Percentiles rank a stretch among this genome's conserved stretches.
Evolutionary conservation across 2,797 vertebrate species (phyloP).

Genomic region (Pipistrellus kuhlii): DNA sequence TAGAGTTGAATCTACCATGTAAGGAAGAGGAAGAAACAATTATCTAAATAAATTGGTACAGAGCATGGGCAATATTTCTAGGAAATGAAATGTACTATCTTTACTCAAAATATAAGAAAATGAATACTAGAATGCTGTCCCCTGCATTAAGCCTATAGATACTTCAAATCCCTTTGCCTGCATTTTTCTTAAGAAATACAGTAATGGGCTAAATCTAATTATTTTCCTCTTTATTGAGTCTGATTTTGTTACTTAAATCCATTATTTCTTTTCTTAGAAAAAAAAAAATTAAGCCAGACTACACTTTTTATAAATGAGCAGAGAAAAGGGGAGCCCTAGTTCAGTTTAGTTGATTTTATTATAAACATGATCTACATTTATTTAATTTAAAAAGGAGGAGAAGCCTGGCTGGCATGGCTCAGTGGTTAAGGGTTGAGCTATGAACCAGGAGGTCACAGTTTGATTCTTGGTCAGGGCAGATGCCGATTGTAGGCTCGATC

Average conservation of each 20-base stretch:
- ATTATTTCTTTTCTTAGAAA: conserved; percentile 5
- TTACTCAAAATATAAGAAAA: conserved; percentile 30
- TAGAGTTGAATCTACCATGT: neutral
- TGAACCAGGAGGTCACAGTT: neutral
- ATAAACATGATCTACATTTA: neutral
- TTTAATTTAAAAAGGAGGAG: neutral
- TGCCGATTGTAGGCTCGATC: neutral
- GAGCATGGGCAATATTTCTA: neutral
- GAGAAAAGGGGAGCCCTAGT: neutral
- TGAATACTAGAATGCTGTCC: neutral
- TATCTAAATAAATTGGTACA: conserved; percentile 34
- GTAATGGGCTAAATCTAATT: conserved; percentile 18
- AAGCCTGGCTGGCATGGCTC: neutral
- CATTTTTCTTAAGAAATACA: conserved; percentile 42
- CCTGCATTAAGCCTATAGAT: neutral
- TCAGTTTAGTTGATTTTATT: neutral
- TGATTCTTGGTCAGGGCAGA: neutral
- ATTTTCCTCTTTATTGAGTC: neutral
- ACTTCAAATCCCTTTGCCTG: neutral
- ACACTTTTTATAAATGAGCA: conserved; percentile 17
- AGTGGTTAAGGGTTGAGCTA: neutral
- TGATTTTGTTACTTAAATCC: conserved; percentile 43
- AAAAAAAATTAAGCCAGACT: neutral
- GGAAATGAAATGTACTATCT: neutral
- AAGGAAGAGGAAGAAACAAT: neutral